Percentiles rank a stretch among this genome's conserved stretches.
Conservation (phyloP, 2,888 invertebrate genomes). For the Pollenia amentaria region DNA sequence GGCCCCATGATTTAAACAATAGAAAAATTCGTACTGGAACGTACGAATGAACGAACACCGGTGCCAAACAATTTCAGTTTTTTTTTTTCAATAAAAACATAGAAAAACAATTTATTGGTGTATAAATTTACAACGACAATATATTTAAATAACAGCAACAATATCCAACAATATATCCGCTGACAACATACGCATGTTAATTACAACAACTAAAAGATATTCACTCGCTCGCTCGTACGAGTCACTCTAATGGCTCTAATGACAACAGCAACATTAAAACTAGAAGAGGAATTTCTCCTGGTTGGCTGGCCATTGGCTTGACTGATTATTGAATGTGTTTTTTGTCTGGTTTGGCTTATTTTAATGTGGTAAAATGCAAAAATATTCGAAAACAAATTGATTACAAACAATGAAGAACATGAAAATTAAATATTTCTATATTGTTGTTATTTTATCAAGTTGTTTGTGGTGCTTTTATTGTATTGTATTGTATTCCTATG, state of each 20-base stretch:
- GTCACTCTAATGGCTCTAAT: constrained; percentile 56
- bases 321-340: constrained; percentile 46
- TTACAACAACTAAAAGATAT: constrained; percentile 61
- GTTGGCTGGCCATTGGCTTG: constrained; percentile 59
- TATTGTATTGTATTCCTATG: constrained; percentile 30
- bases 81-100: constrained; percentile 24
- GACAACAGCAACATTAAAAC: constrained; percentile 7
- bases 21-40: constrained; percentile 32
- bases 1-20: constrained; percentile 39
- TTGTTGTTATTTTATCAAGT: constrained; percentile 52
- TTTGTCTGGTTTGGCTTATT: constrained; percentile 5
- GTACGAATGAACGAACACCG: constrained; percentile 13
- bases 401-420: constrained; percentile 68
- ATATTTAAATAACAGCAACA: constrained; percentile 53
- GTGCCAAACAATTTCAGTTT: constrained; percentile 35
- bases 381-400: constrained; percentile 71
- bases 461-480: constrained; percentile 20
- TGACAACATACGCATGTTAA: constrained; percentile 75
- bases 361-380: constrained; percentile 65
- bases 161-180: constrained; percentile 70
- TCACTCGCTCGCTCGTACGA: constrained; percentile 51
- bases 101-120: constrained; percentile 34
- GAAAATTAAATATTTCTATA: constrained; percentile 64
- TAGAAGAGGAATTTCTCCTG: constrained; percentile 65
- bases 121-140: constrained; percentile 62